Percentiles rank a stretch among this genome's conserved stretches.
Conservation (phyloP, 1,140 invertebrate species). For the Caerostris darwini region DNA sequence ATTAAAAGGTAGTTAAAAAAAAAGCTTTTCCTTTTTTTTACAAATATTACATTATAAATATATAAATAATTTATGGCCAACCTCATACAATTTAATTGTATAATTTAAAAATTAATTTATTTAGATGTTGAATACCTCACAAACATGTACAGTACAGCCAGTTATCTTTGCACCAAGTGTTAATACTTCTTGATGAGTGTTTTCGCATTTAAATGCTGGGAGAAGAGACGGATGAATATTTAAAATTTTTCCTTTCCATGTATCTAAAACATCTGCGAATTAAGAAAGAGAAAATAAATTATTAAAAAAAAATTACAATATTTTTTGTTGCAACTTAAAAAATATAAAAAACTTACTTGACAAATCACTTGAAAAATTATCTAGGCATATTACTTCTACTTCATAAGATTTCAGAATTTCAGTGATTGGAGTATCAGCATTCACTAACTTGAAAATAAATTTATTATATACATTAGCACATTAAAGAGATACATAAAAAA, state of each 20-base stretch:
- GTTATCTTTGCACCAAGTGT: slow-evolving; percentile 91
- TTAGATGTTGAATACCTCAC: slow-evolving; percentile 86
- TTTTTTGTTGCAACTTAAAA: too few relatives aligned
- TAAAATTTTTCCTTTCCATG: slow-evolving; percentile 91
- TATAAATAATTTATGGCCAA: too few relatives aligned
- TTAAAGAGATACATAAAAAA: too few relatives aligned
- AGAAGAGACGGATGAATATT: slow-evolving; percentile 97
- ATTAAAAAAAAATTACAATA: slow-evolving; percentile 2
- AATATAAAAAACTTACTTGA: slow-evolving; percentile 82
- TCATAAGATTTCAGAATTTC: slow-evolving; percentile 85
- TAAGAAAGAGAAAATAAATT: background rate
- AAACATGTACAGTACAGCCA: slow-evolving; percentile 97
- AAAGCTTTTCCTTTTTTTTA: background rate
- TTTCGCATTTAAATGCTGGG: slow-evolving; percentile 93
- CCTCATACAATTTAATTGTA: too few relatives aligned
- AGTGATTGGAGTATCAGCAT: slow-evolving; percentile 82
- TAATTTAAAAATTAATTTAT: too few relatives aligned
- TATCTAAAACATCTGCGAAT: slow-evolving; percentile 86
- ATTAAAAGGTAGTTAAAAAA: background rate
- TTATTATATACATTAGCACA: too few relatives aligned
- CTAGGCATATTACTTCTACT: slow-evolving; percentile 95
- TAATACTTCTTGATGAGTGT: slow-evolving; percentile 92
- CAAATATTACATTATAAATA: background rate
- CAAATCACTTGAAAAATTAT: slow-evolving; percentile 97
- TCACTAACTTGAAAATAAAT: slow-evolving; percentile 70